Percentiles rank a stretch among this genome's conserved stretches.
Conservation (phyloP, 1,140 invertebrate species). For the Sipha flava region DNA sequence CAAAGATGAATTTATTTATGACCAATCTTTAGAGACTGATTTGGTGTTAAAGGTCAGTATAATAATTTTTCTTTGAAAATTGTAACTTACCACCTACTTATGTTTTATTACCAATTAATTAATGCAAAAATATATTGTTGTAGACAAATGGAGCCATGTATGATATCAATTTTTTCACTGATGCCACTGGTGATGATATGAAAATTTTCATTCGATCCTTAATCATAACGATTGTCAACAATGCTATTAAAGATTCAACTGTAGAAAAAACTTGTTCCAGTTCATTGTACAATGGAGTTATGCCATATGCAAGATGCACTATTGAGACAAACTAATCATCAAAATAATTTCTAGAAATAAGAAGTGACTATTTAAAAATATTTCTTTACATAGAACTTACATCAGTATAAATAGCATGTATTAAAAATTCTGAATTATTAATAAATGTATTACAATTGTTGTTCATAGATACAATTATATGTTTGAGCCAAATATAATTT, state of each 20-base stretch:
- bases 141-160: neutral
- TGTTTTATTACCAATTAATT: neutral
- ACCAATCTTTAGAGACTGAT: neutral
- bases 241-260: neutral
- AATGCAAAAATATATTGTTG: neutral
- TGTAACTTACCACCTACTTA: no score
- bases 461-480: neutral
- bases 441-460: neutral
- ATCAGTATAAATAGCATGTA: neutral
- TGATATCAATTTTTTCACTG: neutral
- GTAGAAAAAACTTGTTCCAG: neutral
- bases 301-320: neutral
- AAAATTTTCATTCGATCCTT: neutral
- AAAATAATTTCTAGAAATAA: neutral
- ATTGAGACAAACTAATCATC: neutral
- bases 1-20: neutral
- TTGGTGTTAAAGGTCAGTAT: neutral
- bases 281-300: neutral
- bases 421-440: neutral
- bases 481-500: neutral
- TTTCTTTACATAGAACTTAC: neutral
- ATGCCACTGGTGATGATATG: neutral
- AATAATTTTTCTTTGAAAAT: neutral
- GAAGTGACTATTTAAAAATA: neutral
- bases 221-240: neutral